A percentile compares a stretch with the other conserved stretches of the same genome.
Evolutionary conservation across 2,888 invertebrate genomes (phyloP).

Genomic region (Tanaodytes sp.): DNA sequence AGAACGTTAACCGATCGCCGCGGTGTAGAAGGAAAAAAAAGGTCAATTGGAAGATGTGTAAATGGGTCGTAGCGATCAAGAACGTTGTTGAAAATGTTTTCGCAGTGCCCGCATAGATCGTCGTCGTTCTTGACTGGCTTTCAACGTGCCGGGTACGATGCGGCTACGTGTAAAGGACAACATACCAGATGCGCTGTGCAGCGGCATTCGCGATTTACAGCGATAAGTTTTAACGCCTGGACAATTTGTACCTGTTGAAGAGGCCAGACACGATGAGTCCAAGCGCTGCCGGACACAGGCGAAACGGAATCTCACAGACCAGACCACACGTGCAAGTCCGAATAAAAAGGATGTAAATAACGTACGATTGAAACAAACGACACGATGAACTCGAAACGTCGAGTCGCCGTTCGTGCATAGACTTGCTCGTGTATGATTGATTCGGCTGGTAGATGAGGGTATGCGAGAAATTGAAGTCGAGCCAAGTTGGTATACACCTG

Average conservation of each 20-base stretch:
- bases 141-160: conserved; percentile 37
- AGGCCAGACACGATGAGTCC: conserved; percentile 38
- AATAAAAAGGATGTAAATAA: conserved; percentile 27
- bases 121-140: conserved; percentile 28
- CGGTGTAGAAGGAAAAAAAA: no score
- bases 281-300: conserved; percentile 44
- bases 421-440: not conserved
- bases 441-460: conserved; percentile 18
- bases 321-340: conserved; percentile 28
- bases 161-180: conserved; percentile 57
- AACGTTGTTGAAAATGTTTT: conserved; percentile 22
- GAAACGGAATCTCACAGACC: conserved; percentile 39
- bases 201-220: conserved; percentile 68
- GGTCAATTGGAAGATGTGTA: no score
- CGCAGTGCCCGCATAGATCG: conserved; percentile 29
- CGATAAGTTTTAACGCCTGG: conserved; percentile 66
- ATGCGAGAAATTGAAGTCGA: not conserved
- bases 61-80: no score
- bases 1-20: no score
- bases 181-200: conserved; percentile 66
- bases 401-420: not conserved
- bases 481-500: conserved; percentile 12
- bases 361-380: conserved; percentile 25
- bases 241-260: conserved; percentile 68
- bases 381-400: not conserved